Evolutionary conservation across 2,888 invertebrate species (phyloP), one percentile per base, ranked within the genome.

Genomic region (Parnassius smintheus): DNA sequence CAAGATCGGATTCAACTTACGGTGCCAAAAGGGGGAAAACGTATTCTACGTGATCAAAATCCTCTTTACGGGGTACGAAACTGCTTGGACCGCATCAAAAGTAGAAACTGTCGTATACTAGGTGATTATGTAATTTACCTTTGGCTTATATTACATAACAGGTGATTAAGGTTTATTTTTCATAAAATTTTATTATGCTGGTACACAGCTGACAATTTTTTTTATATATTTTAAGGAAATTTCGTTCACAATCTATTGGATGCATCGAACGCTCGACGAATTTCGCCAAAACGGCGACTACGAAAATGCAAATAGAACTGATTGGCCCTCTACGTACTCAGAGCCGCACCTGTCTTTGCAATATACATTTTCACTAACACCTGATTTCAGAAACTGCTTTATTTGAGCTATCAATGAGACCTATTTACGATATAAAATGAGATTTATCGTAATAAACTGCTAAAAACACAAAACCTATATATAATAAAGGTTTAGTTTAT

Each of bases 241-340:
- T 80, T 76, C 71, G 77, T 76, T 76, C 72, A 76, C 72, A 73
- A 74, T 76, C 68, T 65, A 53, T 55, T 53, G 61, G 59, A 59
- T 65, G 62, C 66, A 66, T 66, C 67, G 70, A 72, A 71, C 68
- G 70, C 69, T 65, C 71, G 68, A 69, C 67, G 70, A 76, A 76
- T 75, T 75, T 77, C 75, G 67, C 76, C 72, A 73, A 80, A 80
- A 80, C 81, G 75, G 75, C 66, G 74, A 80, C 78, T 77, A 76
- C 80, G 77, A 77, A 78, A 82, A 82, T 82, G 78, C 76, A 85
- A 84, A 85, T 82, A 82, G 74, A 77, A 75, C 78, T 83, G 82
- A 84, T 85, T 85, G 81, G 78, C 75, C 77, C 68, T 68, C 69
- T 62, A 66, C 68, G 62, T 65, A 56, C 66, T 65, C 67, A 64